Conservation (phyloP, 2,888 invertebrate genomes). For the Xiphydria camelus region DNA sequence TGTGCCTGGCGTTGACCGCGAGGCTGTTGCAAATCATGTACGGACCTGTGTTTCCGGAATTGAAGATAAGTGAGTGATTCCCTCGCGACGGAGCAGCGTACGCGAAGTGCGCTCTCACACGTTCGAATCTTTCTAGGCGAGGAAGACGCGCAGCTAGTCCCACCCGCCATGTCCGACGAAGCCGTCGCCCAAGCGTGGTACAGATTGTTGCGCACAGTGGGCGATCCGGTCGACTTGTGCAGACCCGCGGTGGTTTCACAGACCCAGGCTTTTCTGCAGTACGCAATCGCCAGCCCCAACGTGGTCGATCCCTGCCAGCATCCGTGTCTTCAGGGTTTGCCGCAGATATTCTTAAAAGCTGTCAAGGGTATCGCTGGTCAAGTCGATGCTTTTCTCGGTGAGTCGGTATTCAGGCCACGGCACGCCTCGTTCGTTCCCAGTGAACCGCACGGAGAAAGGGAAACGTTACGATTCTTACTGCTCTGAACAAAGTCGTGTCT, state of each 20-base stretch:
- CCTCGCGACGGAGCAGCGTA: no score
- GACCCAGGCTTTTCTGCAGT: conserved; percentile 77
- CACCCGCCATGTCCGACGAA: conserved; percentile 82
- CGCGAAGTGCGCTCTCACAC: no score
- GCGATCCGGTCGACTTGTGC: conserved; percentile 92
- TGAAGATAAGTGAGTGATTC: conserved; percentile 71
- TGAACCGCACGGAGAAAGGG: no score
- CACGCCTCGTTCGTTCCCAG: no score
- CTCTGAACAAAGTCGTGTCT: no score
- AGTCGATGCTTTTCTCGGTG: conserved; percentile 94
- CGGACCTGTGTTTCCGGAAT: conserved; percentile 79
- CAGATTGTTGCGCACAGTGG: conserved; percentile 89
- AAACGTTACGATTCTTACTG: no score
- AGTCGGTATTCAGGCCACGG: no score
- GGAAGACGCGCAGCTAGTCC: conserved; percentile 82
- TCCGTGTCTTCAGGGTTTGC: conserved; percentile 80
- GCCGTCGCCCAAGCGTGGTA: conserved; percentile 96
- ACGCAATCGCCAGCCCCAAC: conserved; percentile 76
- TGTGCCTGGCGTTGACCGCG: conserved; percentile 86
- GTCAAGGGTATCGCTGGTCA: conserved; percentile 91
- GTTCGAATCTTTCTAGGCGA: no score
- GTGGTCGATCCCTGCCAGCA: conserved; percentile 89
- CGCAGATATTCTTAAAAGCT: conserved; percentile 89
- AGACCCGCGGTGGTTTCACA: conserved; percentile 76
- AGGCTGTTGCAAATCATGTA: conserved; percentile 85